These are phyloP conservation scores for Gallinago jamesoni DNA, from an alignment of 2,113 vertebrate species.

Conservation along the genomic window DNA sequence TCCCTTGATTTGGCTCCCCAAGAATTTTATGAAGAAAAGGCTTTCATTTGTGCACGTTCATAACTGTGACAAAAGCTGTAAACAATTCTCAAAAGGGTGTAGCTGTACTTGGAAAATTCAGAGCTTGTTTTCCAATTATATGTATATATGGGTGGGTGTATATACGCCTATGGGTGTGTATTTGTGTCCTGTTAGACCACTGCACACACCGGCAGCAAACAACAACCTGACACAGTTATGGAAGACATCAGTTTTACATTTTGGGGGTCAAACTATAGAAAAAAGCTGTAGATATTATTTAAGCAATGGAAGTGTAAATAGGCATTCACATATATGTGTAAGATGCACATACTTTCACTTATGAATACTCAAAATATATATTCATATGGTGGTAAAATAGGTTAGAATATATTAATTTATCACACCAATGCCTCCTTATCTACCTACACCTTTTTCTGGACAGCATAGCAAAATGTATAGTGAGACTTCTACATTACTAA, in stretches of 20 bases:
- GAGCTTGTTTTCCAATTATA: not conserved
- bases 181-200: not conserved
- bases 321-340: not conserved
- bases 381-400: not conserved
- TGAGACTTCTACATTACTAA: not conserved
- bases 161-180: accelerated
- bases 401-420: not conserved
- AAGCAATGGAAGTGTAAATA: not conserved
- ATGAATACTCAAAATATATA: not conserved
- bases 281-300: not conserved
- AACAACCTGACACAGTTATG: not conserved
- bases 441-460: not conserved
- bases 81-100: not conserved
- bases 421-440: not conserved
- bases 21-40: accelerated
- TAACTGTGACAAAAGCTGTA: not conserved
- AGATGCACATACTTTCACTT: not conserved
- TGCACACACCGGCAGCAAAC: not conserved
- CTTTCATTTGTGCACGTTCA: not conserved
- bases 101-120: not conserved
- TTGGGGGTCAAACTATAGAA: not conserved
- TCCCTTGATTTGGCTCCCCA: not conserved
- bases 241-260: not conserved
- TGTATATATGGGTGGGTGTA: not conserved
- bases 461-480: not conserved